Percentiles rank a stretch among this genome's conserved stretches.
These are phyloP conservation scores for Coelinius sp. DNA, from an alignment of 2,888 invertebrate species.

Conservation along the genomic window DNA sequence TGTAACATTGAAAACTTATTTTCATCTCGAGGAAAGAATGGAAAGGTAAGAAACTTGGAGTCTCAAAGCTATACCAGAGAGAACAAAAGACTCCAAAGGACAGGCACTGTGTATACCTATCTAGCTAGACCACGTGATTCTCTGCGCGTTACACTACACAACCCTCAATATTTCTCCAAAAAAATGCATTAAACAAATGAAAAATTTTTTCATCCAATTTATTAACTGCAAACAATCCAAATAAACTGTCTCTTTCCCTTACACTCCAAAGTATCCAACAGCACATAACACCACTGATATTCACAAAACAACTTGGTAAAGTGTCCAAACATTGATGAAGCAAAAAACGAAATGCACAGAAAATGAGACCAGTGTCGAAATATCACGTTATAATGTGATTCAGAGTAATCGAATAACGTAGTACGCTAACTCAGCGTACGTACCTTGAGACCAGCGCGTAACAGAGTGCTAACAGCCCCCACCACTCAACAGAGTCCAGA, in stretches of 20 bases:
- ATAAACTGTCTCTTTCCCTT: not conserved
- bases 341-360: not conserved
- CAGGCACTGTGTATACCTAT: not conserved
- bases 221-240: not conserved
- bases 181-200: not conserved
- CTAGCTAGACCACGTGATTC: not conserved
- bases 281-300: not conserved
- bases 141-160: not conserved
- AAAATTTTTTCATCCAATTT: not conserved
- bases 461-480: constrained; percentile 65
- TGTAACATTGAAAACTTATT: not conserved
- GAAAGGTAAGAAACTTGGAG: not conserved
- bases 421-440: constrained; percentile 54
- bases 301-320: not conserved
- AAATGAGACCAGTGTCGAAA: not conserved
- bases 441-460: constrained; percentile 64
- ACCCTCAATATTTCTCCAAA: not conserved
- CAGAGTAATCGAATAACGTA: not conserved
- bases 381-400: not conserved
- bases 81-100: not conserved
- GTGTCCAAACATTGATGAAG: not conserved
- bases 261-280: not conserved
- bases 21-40: not conserved
- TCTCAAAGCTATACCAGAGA: not conserved
- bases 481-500: constrained; percentile 45